Evolutionary conservation across 2,113 vertebrate genomes (phyloP).

Genomic region (Mirounga angustirostris): DNA sequence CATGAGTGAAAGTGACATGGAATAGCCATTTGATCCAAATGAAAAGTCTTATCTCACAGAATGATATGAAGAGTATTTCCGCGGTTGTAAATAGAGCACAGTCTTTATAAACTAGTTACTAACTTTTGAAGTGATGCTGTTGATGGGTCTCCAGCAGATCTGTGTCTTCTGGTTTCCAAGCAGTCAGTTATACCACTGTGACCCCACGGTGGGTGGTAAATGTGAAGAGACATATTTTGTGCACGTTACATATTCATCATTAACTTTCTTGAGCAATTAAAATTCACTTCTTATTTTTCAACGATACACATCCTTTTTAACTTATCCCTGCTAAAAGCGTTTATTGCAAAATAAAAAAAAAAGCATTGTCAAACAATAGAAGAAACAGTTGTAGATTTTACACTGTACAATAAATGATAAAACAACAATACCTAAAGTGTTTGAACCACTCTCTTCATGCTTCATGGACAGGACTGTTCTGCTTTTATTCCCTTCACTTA

Average conservation of each 20-base stretch:
- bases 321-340: background rate
- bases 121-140: background rate
- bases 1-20: background rate
- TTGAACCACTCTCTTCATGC: background rate
- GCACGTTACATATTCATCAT: background rate
- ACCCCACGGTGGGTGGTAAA: background rate
- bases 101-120: background rate
- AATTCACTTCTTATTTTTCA: background rate
- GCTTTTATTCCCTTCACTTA: background rate
- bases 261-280: background rate
- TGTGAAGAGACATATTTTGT: background rate
- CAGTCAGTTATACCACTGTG: background rate
- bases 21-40: background rate
- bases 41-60: background rate
- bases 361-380: background rate
- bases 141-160: background rate
- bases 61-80: background rate
- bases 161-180: background rate
- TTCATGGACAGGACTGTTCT: background rate
- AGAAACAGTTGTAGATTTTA: background rate
- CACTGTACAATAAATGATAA: background rate
- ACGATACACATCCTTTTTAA: background rate
- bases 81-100: background rate
- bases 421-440: background rate
- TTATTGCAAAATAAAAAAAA: background rate